Base-by-base conservation (phyloP, 92 coral and sea anemone species). In the Heteractis magnifica region DNA sequence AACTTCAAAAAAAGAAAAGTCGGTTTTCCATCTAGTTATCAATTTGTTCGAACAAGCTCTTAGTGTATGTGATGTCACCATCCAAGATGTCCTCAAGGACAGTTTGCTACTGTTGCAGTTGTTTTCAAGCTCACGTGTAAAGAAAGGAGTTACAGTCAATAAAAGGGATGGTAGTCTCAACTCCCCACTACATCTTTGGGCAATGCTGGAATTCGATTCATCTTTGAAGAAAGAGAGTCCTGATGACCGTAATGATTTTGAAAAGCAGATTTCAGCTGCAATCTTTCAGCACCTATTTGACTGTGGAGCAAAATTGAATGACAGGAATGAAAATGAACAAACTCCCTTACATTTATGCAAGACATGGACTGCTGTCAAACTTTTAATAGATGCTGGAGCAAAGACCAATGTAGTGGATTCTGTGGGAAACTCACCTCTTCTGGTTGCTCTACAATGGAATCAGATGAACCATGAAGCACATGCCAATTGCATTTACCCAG, bases 181-280 rank as follows among this genome's bases (percentile, higher is more conserved):
- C 51, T 79, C 82, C 34, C 82, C 82, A 12, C 82, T 79, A 10
- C 82, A 79, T 62, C 56, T 59, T 48, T 79, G 82, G 82, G 82
- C 82, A 41, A 59, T 50, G 9, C 50, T 77, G 6, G 20, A 65
- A 11, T 50, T 77, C 3, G 3, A n/a, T 14, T 51, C 21, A 9
- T 5, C 52, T 18, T 20, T 49, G 14, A 4, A 51, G 13, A 49
- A 76, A 13, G 18, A 10, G 10, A 73, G 20, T 41, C 6, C 52
- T 15, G 8, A 56, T 12, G 26, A 51, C 14, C 23, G 20, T 49
- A 0, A 11, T 4, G 4, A 8, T 76, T 76, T 76, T 8, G 79
- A 76, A 76, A 11, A 76, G 6, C 53, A 2, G 44, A 34, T 76
- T 16, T 8, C 52, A 21, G 53, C 50, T 14, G 52, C 56, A 4